Conservation (phyloP, 2,113 vertebrate genomes). For the Cettia cetti region DNA sequence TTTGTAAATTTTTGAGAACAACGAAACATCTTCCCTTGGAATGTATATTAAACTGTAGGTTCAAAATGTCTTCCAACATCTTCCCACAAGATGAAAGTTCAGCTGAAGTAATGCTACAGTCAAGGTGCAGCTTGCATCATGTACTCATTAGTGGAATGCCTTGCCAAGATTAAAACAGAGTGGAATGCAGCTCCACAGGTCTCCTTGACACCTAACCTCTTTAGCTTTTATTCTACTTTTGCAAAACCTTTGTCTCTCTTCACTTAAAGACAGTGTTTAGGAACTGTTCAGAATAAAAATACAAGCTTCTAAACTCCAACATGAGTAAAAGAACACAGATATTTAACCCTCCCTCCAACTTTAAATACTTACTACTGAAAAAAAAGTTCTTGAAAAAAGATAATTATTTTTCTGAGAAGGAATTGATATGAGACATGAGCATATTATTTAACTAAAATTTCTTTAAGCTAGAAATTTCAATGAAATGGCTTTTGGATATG, state of each 20-base stretch:
- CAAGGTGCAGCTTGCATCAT: neutral
- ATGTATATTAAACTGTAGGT: neutral
- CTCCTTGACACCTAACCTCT: neutral
- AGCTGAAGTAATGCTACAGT: neutral
- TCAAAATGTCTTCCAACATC: neutral
- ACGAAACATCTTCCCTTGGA: neutral
- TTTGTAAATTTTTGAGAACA: neutral
- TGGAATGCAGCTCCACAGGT: slow-evolving; percentile 7
- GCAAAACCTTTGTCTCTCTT: neutral
- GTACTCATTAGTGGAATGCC: neutral
- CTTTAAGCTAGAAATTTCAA: neutral
- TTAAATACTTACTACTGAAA: neutral
- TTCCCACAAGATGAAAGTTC: neutral
- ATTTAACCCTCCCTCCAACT: neutral
- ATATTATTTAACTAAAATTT: neutral
- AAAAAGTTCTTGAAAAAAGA: neutral
- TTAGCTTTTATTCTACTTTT: neutral
- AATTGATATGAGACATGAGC: neutral
- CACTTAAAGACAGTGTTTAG: neutral
- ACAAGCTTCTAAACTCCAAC: neutral
- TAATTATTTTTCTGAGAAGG: neutral
- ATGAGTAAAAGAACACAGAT: neutral
- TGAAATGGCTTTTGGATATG: neutral
- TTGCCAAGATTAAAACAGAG: slow-evolving; percentile 7
- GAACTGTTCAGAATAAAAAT: neutral